These are phyloP conservation scores for Pteruthius melanotis DNA, from an alignment of 2,113 vertebrate species.

Conservation along the genomic window DNA sequence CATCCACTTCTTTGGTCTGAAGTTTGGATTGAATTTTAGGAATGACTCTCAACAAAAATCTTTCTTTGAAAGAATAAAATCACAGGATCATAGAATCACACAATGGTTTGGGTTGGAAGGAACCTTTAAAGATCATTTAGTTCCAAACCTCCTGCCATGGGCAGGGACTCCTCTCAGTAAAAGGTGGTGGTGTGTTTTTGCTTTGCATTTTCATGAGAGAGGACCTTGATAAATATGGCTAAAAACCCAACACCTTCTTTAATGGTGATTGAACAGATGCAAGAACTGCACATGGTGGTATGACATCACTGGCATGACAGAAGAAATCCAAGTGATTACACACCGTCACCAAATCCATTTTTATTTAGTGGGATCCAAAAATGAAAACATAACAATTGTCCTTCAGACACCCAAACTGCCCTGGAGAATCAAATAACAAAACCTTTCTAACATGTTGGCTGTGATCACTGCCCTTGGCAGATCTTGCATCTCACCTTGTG, in stretches of 20 bases:
- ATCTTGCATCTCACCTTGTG: background rate
- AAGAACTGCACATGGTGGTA: background rate
- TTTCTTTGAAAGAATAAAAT: background rate
- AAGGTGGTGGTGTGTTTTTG: background rate
- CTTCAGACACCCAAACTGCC: background rate
- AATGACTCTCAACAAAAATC: background rate
- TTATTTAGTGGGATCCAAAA: background rate
- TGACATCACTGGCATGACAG: background rate
- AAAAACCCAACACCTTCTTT: background rate
- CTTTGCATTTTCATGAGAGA: background rate
- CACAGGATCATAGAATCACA: background rate
- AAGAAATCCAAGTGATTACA: background rate
- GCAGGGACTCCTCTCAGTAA: background rate
- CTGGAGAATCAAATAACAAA: background rate
- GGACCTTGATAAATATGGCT: background rate
- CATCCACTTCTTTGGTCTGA: background rate
- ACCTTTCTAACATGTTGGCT: background rate
- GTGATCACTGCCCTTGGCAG: background rate
- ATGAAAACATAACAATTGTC: background rate
- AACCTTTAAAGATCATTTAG: background rate
- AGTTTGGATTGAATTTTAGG: background rate
- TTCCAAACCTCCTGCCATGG: background rate
- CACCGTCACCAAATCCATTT: background rate
- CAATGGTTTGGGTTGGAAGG: background rate
- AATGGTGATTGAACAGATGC: background rate